phyloP scores from a whole-genome alignment of 2,888 invertebrate species.

The Tipula unca region DNA sequence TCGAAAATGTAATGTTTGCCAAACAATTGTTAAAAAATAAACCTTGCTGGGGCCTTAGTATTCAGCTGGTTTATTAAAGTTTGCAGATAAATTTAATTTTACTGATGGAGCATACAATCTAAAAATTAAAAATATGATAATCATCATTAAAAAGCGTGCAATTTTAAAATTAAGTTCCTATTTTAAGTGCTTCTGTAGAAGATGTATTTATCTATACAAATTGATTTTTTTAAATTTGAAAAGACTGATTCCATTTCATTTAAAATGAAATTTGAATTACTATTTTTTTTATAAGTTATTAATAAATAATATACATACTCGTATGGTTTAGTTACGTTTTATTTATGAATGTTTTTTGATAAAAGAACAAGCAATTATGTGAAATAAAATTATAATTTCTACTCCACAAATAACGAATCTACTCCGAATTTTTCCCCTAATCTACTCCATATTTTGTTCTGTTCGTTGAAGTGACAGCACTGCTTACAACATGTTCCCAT shows the following conservation, averaged over 20 bases:
- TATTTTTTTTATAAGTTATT: not conserved
- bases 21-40: not conserved
- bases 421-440: too few relatives aligned
- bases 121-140: not conserved
- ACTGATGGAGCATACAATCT: not conserved
- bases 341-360: not conserved
- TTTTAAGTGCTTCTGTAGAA: too few relatives aligned
- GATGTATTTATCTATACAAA: too few relatives aligned
- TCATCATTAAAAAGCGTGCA: not conserved
- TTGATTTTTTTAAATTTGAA: not conserved
- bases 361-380: not conserved
- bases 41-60: not conserved
- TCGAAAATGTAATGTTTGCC: too few relatives aligned
- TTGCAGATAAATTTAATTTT: not conserved
- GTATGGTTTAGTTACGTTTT: too few relatives aligned
- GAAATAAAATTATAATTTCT: not conserved
- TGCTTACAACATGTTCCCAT: too few relatives aligned
- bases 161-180: not conserved
- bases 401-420: too few relatives aligned
- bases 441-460: too few relatives aligned
- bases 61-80: not conserved
- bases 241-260: not conserved
- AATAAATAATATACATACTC: not conserved
- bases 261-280: not conserved
- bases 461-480: too few relatives aligned